Evolutionary conservation across 2,113 vertebrate genomes (phyloP), one percentile per base, ranked within the genome.

Genomic region (Phylloscopus trochilus): DNA sequence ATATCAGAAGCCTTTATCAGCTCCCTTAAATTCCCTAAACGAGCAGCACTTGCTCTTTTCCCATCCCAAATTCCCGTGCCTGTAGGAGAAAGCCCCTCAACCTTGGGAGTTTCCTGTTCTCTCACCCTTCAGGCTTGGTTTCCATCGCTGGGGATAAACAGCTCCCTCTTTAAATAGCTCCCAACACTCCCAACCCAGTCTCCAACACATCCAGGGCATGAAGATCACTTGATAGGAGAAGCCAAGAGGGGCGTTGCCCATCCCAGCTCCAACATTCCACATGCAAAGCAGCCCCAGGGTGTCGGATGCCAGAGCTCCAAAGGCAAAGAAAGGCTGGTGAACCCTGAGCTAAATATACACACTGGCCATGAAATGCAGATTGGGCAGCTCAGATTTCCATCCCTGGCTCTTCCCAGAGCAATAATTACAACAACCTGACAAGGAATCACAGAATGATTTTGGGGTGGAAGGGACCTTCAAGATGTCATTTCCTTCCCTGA

Each of bases 91-190:
- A 73, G 18, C 27, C 44, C 7, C 62, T 51, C 6, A 0, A 10
- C 15, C 59, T 33, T 21, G 11, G 11, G 20, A 44, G 59, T 7
- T 83, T 90, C 83, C 79, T 76, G 33, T 14, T 30, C 52, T 44
- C 60, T 88, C 79, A 28, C 75, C 62, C 83, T 85, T 53, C 79
- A 15, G 22, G 22, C 53, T 9, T 10, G 6, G n/a, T 44, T 73
- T 80, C 80, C 89, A 79, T 35, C 47, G 35, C 91, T 89, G 31
- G 1, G n/a, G 43, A 41, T 43, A 53, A 78, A 74, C 60, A 83
- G 89, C 49, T 75, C 15, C 79, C 96, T 77, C 96, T 77, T 90
- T 62, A 73, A 92, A 80, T 49, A 96, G 70, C 83, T 87, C 53
- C n/a, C 60, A 43, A 41, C 60, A 41, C 59, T 62, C 37, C 59